Conservation (phyloP, 2,113 vertebrate genomes). For the Haemorhous mexicanus region DNA sequence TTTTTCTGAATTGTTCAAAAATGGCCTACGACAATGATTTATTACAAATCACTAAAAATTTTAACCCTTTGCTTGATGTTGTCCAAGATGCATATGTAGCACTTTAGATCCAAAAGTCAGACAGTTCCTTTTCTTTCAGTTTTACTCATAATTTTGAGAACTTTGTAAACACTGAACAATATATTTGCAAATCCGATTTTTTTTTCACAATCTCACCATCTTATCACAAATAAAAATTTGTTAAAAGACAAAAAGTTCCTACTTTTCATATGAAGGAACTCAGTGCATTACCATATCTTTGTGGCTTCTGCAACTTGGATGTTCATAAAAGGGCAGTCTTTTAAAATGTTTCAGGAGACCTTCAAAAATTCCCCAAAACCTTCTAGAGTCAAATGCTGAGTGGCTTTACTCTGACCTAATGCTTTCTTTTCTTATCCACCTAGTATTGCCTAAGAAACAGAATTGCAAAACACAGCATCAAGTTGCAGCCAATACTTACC, state of each 20-base stretch:
- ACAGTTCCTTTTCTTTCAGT: not conserved
- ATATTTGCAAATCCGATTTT: not conserved
- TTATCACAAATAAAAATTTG: not conserved
- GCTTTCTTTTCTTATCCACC: not conserved
- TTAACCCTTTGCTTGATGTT: not conserved
- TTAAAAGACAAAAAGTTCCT: not conserved
- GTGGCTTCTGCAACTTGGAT: not conserved
- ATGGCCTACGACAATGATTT: not conserved
- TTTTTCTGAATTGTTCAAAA: not conserved
- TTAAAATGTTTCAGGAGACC: not conserved
- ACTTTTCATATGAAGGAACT: not conserved
- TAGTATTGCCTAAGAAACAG: not conserved
- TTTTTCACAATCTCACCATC: not conserved
- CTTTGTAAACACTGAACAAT: not conserved
- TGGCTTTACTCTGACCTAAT: not conserved
- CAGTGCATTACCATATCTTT: not conserved
- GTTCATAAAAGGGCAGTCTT: not conserved
- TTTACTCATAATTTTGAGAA: not conserved
- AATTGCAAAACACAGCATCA: not conserved
- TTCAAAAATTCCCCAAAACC: not conserved
- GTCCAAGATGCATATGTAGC: not conserved
- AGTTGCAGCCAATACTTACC: not conserved
- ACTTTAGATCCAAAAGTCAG: not conserved
- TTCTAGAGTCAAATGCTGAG: not conserved
- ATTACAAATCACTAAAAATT: not conserved